Percentiles rank a stretch among this genome's conserved stretches.
phyloP scores from a whole-genome alignment of 2,888 invertebrate species.

The Cataglyphis albicans region DNA sequence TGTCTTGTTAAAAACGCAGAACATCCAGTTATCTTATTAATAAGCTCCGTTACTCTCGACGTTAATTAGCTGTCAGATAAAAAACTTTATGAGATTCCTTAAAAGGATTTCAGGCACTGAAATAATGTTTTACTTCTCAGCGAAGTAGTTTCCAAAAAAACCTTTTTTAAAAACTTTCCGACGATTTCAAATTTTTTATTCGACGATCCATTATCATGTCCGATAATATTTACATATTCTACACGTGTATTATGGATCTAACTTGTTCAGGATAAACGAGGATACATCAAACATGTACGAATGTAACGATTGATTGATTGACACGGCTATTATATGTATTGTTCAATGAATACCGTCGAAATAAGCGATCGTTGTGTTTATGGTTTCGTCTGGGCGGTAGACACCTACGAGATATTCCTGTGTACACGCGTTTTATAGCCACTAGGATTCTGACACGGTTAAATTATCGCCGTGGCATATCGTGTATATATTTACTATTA shows the following conservation, averaged over 20 bases:
- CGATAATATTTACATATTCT: background rate
- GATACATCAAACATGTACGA: background rate
- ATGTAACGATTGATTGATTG: slow-evolving; percentile 42
- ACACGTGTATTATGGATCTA: background rate
- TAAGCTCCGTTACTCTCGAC: background rate
- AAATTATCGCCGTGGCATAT: slow-evolving; percentile 62
- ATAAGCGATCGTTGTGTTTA: slow-evolving; percentile 71
- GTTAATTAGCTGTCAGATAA: slow-evolving; percentile 6
- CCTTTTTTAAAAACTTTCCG: background rate
- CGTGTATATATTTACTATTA: slow-evolving; percentile 1
- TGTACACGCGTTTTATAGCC: slow-evolving; percentile 65
- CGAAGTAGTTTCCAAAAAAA: background rate
- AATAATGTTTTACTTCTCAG: background rate
- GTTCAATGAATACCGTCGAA: slow-evolving; percentile 56
- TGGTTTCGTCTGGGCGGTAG: slow-evolving; percentile 51
- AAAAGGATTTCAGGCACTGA: background rate
- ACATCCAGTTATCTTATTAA: background rate
- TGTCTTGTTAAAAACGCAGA: background rate
- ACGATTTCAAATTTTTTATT: background rate
- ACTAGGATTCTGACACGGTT: slow-evolving; percentile 65
- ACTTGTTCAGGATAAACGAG: background rate
- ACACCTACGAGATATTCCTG: slow-evolving; percentile 65
- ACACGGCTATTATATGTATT: slow-evolving; percentile 17
- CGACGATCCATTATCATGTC: slow-evolving; percentile 12
- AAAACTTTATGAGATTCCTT: background rate